Percentiles rank a stretch among this genome's conserved stretches.
Conservation (phyloP, 2,113 vertebrate genomes). For the Ciconia stormi region DNA sequence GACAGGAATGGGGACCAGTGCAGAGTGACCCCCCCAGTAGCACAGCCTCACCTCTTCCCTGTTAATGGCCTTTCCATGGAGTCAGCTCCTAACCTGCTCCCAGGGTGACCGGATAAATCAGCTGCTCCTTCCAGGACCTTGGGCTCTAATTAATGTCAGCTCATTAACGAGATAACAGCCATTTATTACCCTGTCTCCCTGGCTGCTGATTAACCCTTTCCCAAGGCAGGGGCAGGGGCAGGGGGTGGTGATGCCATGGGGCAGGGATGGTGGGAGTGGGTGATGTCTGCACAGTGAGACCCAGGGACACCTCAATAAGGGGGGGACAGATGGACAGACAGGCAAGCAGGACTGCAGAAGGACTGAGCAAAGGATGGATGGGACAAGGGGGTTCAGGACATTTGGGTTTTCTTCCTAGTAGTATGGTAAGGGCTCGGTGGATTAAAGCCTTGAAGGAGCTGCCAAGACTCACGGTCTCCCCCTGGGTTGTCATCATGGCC, state of each 20-base stretch:
- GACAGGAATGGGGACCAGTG: background rate
- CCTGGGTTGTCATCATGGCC: fast-evolving
- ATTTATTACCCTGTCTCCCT: slow-evolving; percentile 77
- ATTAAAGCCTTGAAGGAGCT: background rate
- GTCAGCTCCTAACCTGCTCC: slow-evolving; percentile 70
- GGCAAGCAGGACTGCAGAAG: background rate
- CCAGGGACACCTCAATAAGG: background rate
- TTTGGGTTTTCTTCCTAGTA: background rate
- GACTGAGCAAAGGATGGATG: fast-evolving
- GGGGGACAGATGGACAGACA: background rate
- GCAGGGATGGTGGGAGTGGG: background rate
- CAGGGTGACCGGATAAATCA: slow-evolving; percentile 73
- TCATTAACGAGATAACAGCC: slow-evolving; percentile 84
- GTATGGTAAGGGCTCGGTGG: background rate
- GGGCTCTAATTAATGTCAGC: slow-evolving; percentile 84
- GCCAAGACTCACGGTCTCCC: background rate
- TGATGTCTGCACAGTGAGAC: background rate
- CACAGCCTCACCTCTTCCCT: background rate
- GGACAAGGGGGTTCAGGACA: too few relatives aligned
- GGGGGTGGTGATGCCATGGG: background rate
- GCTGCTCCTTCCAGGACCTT: slow-evolving; percentile 78
- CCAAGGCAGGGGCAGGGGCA: background rate
- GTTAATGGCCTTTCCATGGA: slow-evolving; percentile 76
- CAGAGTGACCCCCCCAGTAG: background rate
- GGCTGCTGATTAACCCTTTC: slow-evolving; percentile 79